Base-by-base conservation (phyloP, 2,113 vertebrate species). In the Neodon shergylaensis region DNA sequence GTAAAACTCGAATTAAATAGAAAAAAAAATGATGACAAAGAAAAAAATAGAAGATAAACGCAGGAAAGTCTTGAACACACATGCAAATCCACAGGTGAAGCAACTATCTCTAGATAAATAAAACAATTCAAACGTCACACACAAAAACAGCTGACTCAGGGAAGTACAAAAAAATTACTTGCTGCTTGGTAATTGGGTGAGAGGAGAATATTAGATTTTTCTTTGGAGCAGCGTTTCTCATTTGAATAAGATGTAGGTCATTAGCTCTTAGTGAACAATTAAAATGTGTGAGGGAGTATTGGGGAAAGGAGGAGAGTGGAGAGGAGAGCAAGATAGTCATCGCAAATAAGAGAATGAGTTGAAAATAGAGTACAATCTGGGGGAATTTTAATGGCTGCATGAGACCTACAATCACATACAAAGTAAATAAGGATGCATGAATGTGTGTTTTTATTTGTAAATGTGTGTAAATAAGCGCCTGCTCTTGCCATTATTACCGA, bases 1-100 rank as follows among this genome's bases (percentile, higher is more conserved):
- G 26, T 44, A 33, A 95, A 95, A 58, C 77, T 21, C 72, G 36
- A 6, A 21, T 83, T 36, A n/a, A 94, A 70, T 3, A 33, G 33
- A 11, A 91, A 61, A 85, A 95, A 97, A 96, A 21, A 58, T 33
- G 42, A 87, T 81, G 17, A 94, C 6, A 42, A 33, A 90, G 42
- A 83, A 94, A 61, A 61, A 66, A 5, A 95, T 22, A 68, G 3
- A 68, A 49, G 7, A 52, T 81, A 87, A 70, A 79, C 22, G 26
- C 63, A 74, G 58, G 63, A 92, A 72, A 82, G 90, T 28, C 49
- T 79, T 81, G 36, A 91, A 61, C 24, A 96, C 24, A 84, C 42
- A 61, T 47, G 5, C 72, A 90, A 72, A 82, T 82, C 36, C 70
- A 78, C 19, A 39, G 39, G 2, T 11, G 3, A 79, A 78, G 24